Evolutionary conservation across 2,797 vertebrate genomes (phyloP), one percentile per base, ranked within the genome.

Genomic region (Nannoperca australis): DNA sequence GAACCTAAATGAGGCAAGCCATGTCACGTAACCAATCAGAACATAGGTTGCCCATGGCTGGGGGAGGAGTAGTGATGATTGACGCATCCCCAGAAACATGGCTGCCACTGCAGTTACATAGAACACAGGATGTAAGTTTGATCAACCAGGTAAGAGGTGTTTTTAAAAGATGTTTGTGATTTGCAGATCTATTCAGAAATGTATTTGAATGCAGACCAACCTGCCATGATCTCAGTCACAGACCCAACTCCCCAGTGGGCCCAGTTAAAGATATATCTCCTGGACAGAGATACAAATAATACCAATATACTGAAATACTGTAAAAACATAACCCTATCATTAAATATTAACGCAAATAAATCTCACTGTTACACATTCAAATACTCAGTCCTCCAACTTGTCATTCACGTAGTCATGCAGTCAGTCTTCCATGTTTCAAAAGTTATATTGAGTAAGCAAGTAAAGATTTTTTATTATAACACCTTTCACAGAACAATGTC

Each of bases 191-290:
- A 8, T 47, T 7, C 3, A 1, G 7, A 59, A 24, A 66, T 24
- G 13, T 5, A 11, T 49, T 13, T 30, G 5, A 45, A 50, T 47
- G 36, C 55, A 56, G 9, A 77, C 79, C 45, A 36, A 87, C 87
- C 85, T 85, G 87, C 87, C 72, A 83, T 13, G 45, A 72, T 49
- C 69, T 89, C 87, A n/a, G 71, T 42, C 30, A 51, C 14, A 58
- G 12, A 58, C 0, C 84, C 87, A 10, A 86, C 22, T 32, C 22
- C 80, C 69, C 61, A 85, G 75, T 89, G 87, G 17, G 45, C 62
- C 82, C 84, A 86, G 72, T 76, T 86, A 56, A 89, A 89, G 47
- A 89, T 42, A 8, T 2, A 72, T 60, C 87, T 81, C 75, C 85
- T 89, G 64, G n/a, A 80, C 30, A 62, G n/a, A 71, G 3, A 79